Percentiles rank a stretch among this genome's conserved stretches.
Evolutionary conservation across 2,888 invertebrate genomes (phyloP).

Genomic region (Hypsopygia costalis): DNA sequence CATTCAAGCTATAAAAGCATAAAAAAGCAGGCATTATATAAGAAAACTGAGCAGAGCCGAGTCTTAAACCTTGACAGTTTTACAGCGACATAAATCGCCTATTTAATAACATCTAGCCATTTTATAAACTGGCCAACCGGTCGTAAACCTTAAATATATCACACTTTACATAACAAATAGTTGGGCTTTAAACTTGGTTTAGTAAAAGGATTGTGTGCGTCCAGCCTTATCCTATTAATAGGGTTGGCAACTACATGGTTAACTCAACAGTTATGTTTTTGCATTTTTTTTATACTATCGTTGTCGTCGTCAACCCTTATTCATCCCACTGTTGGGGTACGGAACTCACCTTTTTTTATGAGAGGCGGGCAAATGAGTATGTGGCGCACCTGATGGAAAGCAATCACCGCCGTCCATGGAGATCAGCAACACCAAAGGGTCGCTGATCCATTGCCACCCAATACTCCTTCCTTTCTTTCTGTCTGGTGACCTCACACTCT

Average conservation of each 20-base stretch:
- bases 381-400: too few species aligned
- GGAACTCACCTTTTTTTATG: too few species aligned
- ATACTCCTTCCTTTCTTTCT: too few species aligned
- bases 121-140: conserved; percentile 14
- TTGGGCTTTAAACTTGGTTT: conserved; percentile 9
- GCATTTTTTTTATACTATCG: too few species aligned
- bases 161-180: conserved; percentile 25
- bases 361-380: too few species aligned
- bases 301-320: too few species aligned
- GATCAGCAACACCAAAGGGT: too few species aligned
- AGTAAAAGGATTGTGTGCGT: conserved; percentile 1
- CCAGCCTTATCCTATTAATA: background rate
- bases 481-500: too few species aligned
- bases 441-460: too few species aligned
- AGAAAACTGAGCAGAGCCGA: conserved; percentile 5
- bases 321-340: too few species aligned
- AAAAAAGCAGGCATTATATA: background rate
- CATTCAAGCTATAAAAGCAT: background rate
- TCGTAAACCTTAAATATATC: conserved; percentile 29
- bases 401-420: too few species aligned
- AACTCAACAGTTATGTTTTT: too few species aligned
- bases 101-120: conserved; percentile 33
- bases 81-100: conserved; percentile 39
- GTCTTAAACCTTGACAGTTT: conserved; percentile 25
- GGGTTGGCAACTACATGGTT: background rate